A percentile compares a stretch with the other conserved stretches of the same genome.
Evolutionary conservation across 2,113 vertebrate species (phyloP).

Genomic region (Onychostoma macrolepis): DNA sequence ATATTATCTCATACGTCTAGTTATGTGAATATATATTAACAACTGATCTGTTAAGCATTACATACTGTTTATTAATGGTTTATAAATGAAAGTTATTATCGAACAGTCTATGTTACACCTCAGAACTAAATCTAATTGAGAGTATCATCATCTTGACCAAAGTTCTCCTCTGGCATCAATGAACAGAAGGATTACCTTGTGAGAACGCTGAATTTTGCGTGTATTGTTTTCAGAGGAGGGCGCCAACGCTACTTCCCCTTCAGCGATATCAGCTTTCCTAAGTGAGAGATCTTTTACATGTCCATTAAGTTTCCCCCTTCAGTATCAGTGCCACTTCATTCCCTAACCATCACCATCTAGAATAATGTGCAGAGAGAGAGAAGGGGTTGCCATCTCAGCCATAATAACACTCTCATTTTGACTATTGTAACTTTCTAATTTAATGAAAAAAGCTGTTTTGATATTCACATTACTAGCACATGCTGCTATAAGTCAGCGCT

Average conservation of each 20-base stretch:
- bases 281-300: slow-evolving; percentile 57
- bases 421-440: not conserved
- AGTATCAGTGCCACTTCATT: slow-evolving; percentile 40
- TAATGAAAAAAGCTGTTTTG: not conserved
- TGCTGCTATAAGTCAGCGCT: not conserved
- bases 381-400: not conserved
- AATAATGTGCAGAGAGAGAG: not conserved
- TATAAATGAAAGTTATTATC: not conserved
- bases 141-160: slow-evolving; percentile 1
- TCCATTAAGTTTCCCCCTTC: slow-evolving; percentile 45
- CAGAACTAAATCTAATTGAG: not conserved
- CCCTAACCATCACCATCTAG: slow-evolving; percentile 30
- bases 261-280: slow-evolving; percentile 56
- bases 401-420: not conserved
- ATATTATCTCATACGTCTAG: too few relatives aligned
- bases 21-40: not conserved
- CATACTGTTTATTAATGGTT: not conserved
- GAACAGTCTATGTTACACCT: not conserved
- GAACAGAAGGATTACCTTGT: slow-evolving; percentile 1
- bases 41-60: not conserved
- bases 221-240: slow-evolving; percentile 60
- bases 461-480: not conserved
- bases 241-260: slow-evolving; percentile 46
- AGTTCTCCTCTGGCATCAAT: slow-evolving; percentile 40
- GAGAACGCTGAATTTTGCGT: slow-evolving; percentile 52